Evolutionary conservation across 2,113 vertebrate species (phyloP).

Genomic region (Boleophthalmus pectinirostris): DNA sequence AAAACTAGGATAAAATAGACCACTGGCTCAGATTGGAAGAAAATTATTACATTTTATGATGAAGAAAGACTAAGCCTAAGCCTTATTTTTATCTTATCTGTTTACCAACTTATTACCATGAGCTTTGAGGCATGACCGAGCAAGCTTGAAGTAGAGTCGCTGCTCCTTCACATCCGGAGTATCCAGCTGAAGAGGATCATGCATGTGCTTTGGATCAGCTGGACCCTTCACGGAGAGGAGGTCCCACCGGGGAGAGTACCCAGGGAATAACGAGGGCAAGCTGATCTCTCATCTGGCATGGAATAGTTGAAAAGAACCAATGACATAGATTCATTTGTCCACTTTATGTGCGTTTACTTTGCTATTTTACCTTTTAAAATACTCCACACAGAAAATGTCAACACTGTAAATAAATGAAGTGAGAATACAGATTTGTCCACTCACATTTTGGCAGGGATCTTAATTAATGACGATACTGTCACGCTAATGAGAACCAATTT

Average conservation of each 20-base stretch:
- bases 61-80: background rate
- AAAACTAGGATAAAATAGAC: background rate
- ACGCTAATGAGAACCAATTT: background rate
- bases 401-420: constrained; percentile 42
- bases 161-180: background rate
- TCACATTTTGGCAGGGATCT: background rate
- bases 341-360: background rate
- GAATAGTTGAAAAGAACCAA: background rate
- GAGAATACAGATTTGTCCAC: background rate
- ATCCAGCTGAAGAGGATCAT: background rate
- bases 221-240: background rate
- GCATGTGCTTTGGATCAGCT: background rate
- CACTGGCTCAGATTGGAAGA: background rate
- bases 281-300: background rate
- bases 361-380: too few relatives aligned
- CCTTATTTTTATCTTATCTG: too few relatives aligned
- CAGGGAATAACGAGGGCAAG: background rate
- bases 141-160: too few relatives aligned
- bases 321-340: background rate
- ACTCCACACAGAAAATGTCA: background rate
- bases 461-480: background rate
- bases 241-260: background rate
- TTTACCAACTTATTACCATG: too few relatives aligned
- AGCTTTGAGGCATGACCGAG: too few relatives aligned
- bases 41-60: background rate